Percentiles rank a stretch among this genome's conserved stretches.
These are phyloP conservation scores for Liparis tanakae DNA, from an alignment of 2,797 vertebrate genomes.

Conservation along the genomic window DNA sequence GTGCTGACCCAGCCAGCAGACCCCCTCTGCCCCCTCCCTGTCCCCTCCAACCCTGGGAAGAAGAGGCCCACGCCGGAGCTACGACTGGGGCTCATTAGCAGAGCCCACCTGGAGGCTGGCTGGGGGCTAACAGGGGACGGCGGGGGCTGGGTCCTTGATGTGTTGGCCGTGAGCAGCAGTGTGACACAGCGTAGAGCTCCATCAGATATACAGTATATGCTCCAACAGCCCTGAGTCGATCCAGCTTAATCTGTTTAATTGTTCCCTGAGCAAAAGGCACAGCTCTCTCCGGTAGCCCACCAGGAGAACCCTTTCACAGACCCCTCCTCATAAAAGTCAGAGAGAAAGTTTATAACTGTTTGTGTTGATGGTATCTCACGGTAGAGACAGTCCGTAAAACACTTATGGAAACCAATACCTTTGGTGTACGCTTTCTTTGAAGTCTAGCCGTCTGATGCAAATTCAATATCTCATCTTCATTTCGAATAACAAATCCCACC, in stretches of 20 bases:
- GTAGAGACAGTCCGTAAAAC: conserved; percentile 49
- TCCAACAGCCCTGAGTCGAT: conserved; percentile 44
- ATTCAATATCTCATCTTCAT: conserved; percentile 38
- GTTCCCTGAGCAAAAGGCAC: conserved; percentile 47
- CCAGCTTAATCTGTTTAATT: conserved; percentile 77
- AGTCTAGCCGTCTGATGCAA: conserved; percentile 51
- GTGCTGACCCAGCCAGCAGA: conserved; percentile 78
- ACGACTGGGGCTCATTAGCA: conserved; percentile 87
- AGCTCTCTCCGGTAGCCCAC: conserved; percentile 36
- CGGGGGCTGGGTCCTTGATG: conserved; percentile 85
- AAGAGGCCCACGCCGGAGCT: conserved; percentile 79
- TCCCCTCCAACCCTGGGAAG: conserved; percentile 76
- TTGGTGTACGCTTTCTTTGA: conserved; percentile 52
- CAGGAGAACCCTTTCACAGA: conserved; percentile 27
- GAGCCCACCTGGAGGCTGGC: conserved; percentile 87
- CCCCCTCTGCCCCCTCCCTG: conserved; percentile 53
- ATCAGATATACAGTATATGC: conserved; percentile 54
- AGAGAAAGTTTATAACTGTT: conserved; percentile 35
- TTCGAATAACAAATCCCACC: conserved; percentile 39
- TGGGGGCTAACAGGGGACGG: conserved; percentile 76
- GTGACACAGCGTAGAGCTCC: conserved; percentile 62
- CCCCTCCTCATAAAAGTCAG: conserved; percentile 34
- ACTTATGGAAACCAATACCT: conserved; percentile 49
- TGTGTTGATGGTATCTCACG: conserved; percentile 52
- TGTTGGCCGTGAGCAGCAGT: conserved; percentile 80